Evolutionary conservation across 2,797 vertebrate species (phyloP).

Genomic region (Furcifer pardalis): DNA sequence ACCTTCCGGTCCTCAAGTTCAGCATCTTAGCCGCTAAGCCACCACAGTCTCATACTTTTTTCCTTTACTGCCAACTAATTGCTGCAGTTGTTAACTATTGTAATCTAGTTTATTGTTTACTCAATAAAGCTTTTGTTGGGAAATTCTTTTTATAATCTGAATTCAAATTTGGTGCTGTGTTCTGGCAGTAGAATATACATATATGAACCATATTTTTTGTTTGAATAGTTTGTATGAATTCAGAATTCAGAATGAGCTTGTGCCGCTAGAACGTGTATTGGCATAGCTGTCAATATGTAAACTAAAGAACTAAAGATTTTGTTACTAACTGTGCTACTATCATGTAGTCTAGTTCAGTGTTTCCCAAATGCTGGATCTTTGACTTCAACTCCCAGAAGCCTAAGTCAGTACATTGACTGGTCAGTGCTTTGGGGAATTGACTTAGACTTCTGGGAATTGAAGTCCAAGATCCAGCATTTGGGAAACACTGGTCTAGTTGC

Average conservation of each 20-base stretch:
- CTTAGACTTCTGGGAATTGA: too few relatives aligned
- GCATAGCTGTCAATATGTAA: not conserved
- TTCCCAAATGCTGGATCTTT: too few relatives aligned
- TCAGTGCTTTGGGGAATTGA: too few relatives aligned
- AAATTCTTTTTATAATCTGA: not conserved
- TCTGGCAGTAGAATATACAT: not conserved
- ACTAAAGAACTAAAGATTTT: not conserved
- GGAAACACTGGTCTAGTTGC: too few relatives aligned
- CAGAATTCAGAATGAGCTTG: not conserved
- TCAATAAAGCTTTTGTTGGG: not conserved
- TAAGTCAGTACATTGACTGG: too few relatives aligned
- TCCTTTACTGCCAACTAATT: not conserved
- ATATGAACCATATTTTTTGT: not conserved
- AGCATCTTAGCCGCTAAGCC: too few relatives aligned
- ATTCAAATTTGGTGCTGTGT: not conserved
- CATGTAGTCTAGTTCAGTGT: not conserved
- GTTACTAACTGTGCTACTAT: not conserved
- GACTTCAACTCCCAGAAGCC: too few relatives aligned
- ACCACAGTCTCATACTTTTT: too few relatives aligned
- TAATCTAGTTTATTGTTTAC: not conserved
- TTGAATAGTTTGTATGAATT: conserved; percentile 4
- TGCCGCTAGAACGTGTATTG: not conserved
- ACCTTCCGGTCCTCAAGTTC: too few relatives aligned
- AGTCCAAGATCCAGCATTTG: too few relatives aligned
- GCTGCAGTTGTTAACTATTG: not conserved